Evolutionary conservation across 2,797 vertebrate genomes (phyloP), one percentile per base, ranked within the genome.

Genomic region (Miichthys miiuy): DNA sequence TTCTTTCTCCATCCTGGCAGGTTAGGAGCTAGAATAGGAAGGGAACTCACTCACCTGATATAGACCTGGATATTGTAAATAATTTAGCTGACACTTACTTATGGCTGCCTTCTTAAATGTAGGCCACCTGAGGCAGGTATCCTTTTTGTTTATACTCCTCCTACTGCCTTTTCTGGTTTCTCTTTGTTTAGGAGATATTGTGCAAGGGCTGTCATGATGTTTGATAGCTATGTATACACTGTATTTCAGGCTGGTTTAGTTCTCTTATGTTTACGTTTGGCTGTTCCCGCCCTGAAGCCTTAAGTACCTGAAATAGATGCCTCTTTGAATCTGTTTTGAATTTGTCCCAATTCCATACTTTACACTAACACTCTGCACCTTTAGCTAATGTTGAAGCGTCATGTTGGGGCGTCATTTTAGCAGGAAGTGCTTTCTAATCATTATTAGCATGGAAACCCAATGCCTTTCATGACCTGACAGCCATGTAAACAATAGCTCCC

Each of bases 241-340:
- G 13, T 21, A 13, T 20, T 21, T 12, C 11, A 21, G 42, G 58
- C 61, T 16, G 47, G 57, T 76, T 75, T 17, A 27, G 0, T 18
- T 51, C 1, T 27, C 20, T 34, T 34, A 17, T 68, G 17, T 74
- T 84, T 62, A 61, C 27, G 63, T 9, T 58, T 67, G 6, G 17
- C 20, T 44, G 46, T 51, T 55, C 21, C 18, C 6, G 2, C 47
- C 9, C 25, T 5, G 1, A 18, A 51, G 55, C 23, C n/a, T 52
- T 41, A 57, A 66, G 12, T 34, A 76, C 64, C 30, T 70, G 6
- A 61, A 62, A 55, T 63, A 70, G 72, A 60, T 13, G 13, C 5
- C 34, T 38, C 8, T 38, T 38, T 38, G 8, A 38, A 38, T 38
- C 34, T 38, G 34, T 38, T 34, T 6, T n/a, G n/a, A n/a, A 6